Evolutionary conservation across 2,888 invertebrate genomes (phyloP).

Genomic region (Parnassius smintheus): DNA sequence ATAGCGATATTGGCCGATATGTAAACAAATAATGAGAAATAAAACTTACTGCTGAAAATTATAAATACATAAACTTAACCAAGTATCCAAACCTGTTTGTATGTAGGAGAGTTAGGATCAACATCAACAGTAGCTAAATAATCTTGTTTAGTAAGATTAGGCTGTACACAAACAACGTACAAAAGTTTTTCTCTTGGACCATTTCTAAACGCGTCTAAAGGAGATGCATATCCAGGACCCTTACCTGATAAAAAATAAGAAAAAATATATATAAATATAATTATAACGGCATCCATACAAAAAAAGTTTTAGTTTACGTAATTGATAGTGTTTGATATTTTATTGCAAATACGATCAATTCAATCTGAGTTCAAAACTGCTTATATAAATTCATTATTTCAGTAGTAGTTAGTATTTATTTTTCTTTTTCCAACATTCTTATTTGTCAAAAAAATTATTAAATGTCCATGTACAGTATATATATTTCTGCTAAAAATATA

Average conservation of each 20-base stretch:
- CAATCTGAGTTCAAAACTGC: too few relatives aligned
- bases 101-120: conserved; percentile 92
- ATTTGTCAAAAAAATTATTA: too few relatives aligned
- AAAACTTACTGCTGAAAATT: conserved; percentile 18
- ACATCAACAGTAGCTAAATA: conserved; percentile 95
- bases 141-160: conserved; percentile 88
- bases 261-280: too few relatives aligned
- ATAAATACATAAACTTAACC: too few relatives aligned
- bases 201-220: conserved; percentile 89
- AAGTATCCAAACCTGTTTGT: conserved; percentile 84
- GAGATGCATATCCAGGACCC: conserved; percentile 88
- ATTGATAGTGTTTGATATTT: too few relatives aligned
- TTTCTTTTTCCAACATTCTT: too few relatives aligned
- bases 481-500: conserved; percentile 29
- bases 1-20: too few relatives aligned
- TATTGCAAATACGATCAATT: too few relatives aligned
- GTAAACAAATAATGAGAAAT: neutral
- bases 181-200: conserved; percentile 92
- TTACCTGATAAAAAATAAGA: conserved; percentile 49
- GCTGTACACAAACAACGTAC: conserved; percentile 94
- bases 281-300: too few relatives aligned
- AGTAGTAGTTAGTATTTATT: too few relatives aligned
- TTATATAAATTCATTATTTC: too few relatives aligned
- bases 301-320: too few relatives aligned
- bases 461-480: conserved; percentile 25